Conservation (phyloP, 2,888 invertebrate genomes). For the Leucania comma region DNA sequence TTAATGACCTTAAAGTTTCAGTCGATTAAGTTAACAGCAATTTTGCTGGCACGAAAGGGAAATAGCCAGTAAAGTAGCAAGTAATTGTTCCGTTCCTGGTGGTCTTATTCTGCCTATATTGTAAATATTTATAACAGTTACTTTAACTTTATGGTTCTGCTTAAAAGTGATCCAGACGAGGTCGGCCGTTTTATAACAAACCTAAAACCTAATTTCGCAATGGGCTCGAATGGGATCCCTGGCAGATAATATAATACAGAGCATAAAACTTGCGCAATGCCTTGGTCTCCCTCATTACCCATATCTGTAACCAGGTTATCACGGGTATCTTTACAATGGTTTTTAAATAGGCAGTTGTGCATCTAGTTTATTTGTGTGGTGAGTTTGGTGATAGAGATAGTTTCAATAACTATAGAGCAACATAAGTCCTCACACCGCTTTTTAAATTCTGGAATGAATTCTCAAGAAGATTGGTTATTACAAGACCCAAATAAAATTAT, state of each 20-base stretch:
- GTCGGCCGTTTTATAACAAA: not conserved
- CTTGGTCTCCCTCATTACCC: not conserved
- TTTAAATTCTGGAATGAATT: not conserved
- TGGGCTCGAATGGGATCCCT: not conserved
- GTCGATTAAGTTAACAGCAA: not conserved
- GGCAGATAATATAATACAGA: not conserved
- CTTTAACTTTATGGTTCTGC: not conserved
- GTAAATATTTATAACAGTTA: not conserved
- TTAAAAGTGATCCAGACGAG: not conserved
- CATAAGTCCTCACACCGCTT: too few species aligned
- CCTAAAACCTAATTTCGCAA: not conserved
- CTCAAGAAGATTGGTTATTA: not conserved
- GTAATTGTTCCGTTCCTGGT: not conserved
- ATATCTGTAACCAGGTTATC: conserved; percentile 3
- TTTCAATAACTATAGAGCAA: too few species aligned
- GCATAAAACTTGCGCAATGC: not conserved
- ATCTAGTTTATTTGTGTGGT: too few species aligned
- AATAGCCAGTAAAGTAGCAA: not conserved
- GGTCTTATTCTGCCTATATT: not conserved
- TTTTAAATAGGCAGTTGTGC: too few species aligned
- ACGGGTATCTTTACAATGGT: not conserved
- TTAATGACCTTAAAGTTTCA: not conserved
- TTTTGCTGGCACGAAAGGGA: not conserved
- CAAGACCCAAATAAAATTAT: not conserved
- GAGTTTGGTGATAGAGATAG: too few species aligned